Evolutionary conservation across 2,888 invertebrate genomes (phyloP), one percentile per base, ranked within the genome.

Genomic region (Pseudeuparius sepicola): DNA sequence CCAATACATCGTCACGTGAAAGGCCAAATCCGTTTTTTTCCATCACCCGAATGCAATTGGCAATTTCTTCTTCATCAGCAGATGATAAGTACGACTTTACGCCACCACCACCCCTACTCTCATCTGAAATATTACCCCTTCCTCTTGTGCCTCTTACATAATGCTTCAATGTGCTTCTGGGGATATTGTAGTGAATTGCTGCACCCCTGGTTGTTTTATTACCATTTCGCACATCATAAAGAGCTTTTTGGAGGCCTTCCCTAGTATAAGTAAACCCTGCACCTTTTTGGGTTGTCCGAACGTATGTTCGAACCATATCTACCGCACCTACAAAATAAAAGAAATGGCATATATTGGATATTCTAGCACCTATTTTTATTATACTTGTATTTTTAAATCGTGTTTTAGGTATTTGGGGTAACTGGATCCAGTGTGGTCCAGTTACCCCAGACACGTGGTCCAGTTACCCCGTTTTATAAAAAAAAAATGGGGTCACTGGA

Each of bases 11-110:
- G 11, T 39, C 29, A 11, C 36, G 31, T 11, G 26, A 39, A 5
- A 41, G 28, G n/a, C 35, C 39, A 31, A 39, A 39, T 17, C 39
- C 41, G 24, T 39, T 35, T 29, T 40, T 36, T 14, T 36, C 36
- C 34, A 41, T 39, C 7, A 39, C 14, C 17, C n/a, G 17, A 12
- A 34, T 27, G 24, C 27, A 34, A 12, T 26, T 26, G 2, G 27
- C 4, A 14, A 34, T 16, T 27, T 34, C 34, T 4, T 34, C 11
- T 27, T 34, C 34, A n/a, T 34, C 34, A 16, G 5, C 4, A 4
- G 2, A 13, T 6, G 27, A 34, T 16, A 34, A 16, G 14, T 34
- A 34, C 4, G 34, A 34, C 10, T 2, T 4, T 15, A 34, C 27
- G 14, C 34, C 34, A 4, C 34, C 34, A 6, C 27, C 34, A 3